Conservation (phyloP, 2,888 invertebrate genomes). For the Phlogophora meticulosa region DNA sequence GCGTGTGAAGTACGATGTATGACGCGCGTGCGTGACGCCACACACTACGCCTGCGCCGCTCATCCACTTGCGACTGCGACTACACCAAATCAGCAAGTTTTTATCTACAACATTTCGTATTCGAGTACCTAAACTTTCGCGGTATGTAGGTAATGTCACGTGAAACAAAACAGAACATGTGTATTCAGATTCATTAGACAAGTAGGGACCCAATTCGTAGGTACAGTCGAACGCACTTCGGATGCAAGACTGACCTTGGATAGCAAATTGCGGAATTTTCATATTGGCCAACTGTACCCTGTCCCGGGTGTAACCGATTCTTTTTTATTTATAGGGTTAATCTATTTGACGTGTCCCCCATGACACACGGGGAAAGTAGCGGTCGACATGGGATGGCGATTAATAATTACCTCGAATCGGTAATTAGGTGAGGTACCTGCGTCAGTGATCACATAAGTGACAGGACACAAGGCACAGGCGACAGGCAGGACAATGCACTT, state of each 20-base stretch:
- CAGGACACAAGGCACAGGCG: constrained; percentile 71
- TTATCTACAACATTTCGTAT: constrained; percentile 30
- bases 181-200: background rate
- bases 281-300: too few species aligned
- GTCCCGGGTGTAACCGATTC: background rate
- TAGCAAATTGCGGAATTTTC: too few species aligned
- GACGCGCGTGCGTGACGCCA: constrained; percentile 67
- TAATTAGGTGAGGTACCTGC: constrained; percentile 48
- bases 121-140: constrained; percentile 18
- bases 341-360: constrained; percentile 36
- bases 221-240: too few species aligned
- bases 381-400: constrained; percentile 28
- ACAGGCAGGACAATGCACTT: constrained; percentile 80
- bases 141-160: background rate
- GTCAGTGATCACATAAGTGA: constrained; percentile 66
- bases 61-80: too few species aligned
- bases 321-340: background rate
- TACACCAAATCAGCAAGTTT: constrained; percentile 44
- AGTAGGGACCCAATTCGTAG: background rate
- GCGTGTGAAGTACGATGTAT: constrained; percentile 59
- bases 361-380: constrained; percentile 26
- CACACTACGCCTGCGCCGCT: constrained; percentile 43
- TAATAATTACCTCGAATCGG: constrained; percentile 42
- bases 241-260: too few species aligned
- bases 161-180: constrained; percentile 2